Conservation (phyloP, 2,797 vertebrate genomes). For the Chrysocyon brachyurus region DNA sequence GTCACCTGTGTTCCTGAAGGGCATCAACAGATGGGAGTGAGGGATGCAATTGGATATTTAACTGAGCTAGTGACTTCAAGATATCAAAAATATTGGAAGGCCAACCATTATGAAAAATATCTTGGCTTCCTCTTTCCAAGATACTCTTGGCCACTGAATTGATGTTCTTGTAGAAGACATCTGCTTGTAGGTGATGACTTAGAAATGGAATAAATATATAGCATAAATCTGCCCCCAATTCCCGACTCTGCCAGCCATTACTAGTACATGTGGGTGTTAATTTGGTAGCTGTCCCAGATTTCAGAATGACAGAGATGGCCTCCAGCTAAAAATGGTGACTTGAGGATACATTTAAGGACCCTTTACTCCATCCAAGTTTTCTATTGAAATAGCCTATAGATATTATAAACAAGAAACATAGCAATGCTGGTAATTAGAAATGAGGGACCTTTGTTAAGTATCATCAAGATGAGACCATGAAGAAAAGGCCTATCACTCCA, state of each 20-base stretch:
- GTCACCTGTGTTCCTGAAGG: background rate
- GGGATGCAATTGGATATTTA: background rate
- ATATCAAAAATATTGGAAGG: constrained; percentile 40
- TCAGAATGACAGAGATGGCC: constrained; percentile 68
- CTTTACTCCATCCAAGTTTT: constrained; percentile 59
- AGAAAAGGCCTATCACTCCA: background rate
- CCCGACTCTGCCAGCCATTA: constrained; percentile 73
- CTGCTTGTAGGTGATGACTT: constrained; percentile 79
- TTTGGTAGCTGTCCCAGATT: constrained; percentile 75
- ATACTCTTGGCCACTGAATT: constrained; percentile 62
- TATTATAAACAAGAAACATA: constrained; percentile 38
- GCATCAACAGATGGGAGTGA: background rate
- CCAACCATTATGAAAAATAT: constrained; percentile 29
- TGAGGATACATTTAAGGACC: constrained; percentile 66
- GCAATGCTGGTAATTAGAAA: background rate
- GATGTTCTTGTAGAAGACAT: constrained; percentile 76
- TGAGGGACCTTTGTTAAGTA: constrained; percentile 1
- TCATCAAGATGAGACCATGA: background rate
- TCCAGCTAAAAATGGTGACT: constrained; percentile 75
- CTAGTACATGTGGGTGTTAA: constrained; percentile 73
- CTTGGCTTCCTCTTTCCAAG: constrained; percentile 71
- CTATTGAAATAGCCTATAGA: constrained; percentile 50
- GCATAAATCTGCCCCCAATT: constrained; percentile 59
- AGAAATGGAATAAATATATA: constrained; percentile 68
- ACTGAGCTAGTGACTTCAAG: constrained; percentile 43